Evolutionary conservation across 2,888 invertebrate genomes (phyloP), one percentile per base, ranked within the genome.

Genomic region (Uloborus plumipes): DNA sequence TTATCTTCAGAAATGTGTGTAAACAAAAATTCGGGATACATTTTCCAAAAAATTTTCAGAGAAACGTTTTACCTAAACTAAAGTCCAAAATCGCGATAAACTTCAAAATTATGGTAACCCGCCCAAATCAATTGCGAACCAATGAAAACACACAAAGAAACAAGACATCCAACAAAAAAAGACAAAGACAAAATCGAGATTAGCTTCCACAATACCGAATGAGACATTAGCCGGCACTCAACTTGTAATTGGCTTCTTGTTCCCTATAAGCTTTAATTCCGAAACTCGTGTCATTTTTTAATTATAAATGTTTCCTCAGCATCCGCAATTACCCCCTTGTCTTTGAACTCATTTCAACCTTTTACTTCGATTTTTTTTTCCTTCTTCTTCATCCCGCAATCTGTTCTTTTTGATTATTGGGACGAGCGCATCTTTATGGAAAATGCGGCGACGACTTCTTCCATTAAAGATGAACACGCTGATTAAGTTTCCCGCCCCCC

Each of bases 231-330:
- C 47, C 53, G 55, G 67, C 67, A 73, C 74, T 81, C 74, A 64
- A 70, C 26, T 31, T 62, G 74, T 81, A 81, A 81, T 81, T 81
- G 80, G 64, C 80, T 81, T 55, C 80, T 81, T 81, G 80, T 81
- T 81, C 53, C 64, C 22, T 18, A 50, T 58, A 22, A 64, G 79
- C 74, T 70, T 81, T 81, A 81, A 81, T 81, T 74, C 80, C 64
- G 70, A 81, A 81, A 81, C 80, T 81, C 74, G 80, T 81, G 80
- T 81, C 80, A 81, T 81, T 81, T 81, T 81, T 81, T 81, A 81
- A 81, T 81, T 81, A 81, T 81, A 81, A 81, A 81, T 74, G 80
- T 81, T 81, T 81, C 74, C 80, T 67, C 67, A 55, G 73, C 69
- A 73, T 50, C 73, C 67, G 74, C 80, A 81, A 81, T 81, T 81